A percentile compares a stretch with the other conserved stretches of the same genome.
Conservation (phyloP, 2,113 vertebrate species). For the Chamaetylas fuelleborni region DNA sequence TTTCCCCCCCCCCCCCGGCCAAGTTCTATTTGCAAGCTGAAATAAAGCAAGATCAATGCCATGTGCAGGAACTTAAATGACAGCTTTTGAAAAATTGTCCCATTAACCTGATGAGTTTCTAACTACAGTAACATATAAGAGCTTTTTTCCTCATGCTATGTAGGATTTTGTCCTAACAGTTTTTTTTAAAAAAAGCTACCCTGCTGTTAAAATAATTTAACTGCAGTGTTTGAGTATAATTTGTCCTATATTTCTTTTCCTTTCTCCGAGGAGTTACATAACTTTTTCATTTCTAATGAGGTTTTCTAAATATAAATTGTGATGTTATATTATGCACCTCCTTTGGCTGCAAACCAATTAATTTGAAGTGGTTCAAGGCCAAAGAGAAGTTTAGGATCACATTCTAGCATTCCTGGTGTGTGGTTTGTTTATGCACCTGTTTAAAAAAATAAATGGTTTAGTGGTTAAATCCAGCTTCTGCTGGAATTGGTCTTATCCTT, state of each 20-base stretch:
- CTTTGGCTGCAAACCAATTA: constrained; percentile 55
- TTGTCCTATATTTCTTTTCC: constrained; percentile 56
- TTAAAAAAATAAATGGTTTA: neutral
- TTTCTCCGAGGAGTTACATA: constrained; percentile 65
- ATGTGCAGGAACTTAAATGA: neutral
- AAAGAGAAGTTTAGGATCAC: constrained; percentile 11
- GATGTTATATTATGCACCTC: constrained; percentile 32
- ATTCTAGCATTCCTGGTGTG: neutral
- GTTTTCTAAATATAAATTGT: constrained; percentile 67
- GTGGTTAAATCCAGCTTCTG: neutral
- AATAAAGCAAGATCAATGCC: neutral
- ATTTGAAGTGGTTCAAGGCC: constrained; percentile 66
- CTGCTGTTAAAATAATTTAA: constrained; percentile 62
- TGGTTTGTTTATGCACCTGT: neutral
- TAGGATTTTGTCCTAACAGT: constrained; percentile 34
- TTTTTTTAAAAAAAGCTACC: constrained; percentile 29
- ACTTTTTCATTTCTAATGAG: constrained; percentile 63
- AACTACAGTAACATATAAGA: constrained; percentile 40
- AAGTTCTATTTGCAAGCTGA: neutral
- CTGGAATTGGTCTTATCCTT: constrained; percentile 8
- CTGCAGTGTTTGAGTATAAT: constrained; percentile 30
- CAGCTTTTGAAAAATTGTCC: constrained; percentile 32
- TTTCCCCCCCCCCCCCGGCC: neutral
- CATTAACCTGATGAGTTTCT: constrained; percentile 55
- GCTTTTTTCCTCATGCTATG: neutral